These are phyloP conservation scores for Menidia menidia DNA, from an alignment of 2,797 vertebrate species.

Conservation along the genomic window DNA sequence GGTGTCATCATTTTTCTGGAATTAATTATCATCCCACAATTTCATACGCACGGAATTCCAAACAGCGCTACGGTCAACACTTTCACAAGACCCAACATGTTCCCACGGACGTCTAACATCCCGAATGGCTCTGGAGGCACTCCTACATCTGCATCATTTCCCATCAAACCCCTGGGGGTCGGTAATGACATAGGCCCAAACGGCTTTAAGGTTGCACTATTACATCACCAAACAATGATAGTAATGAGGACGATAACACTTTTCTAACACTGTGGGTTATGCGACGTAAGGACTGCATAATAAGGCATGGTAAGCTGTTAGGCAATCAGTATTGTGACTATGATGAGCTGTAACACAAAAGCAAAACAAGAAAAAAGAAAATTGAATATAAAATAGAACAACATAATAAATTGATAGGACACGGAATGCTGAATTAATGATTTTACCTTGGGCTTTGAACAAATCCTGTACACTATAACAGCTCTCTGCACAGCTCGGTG, in stretches of 20 bases:
- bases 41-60: slow-evolving; percentile 32
- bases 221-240: background rate
- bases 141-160: slow-evolving; percentile 11
- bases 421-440: background rate
- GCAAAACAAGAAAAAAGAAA: slow-evolving; percentile 7
- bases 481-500: slow-evolving; percentile 22
- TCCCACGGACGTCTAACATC: background rate
- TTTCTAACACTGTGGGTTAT: slow-evolving; percentile 10
- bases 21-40: slow-evolving; percentile 28
- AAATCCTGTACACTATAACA: slow-evolving; percentile 13
- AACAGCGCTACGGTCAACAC: background rate
- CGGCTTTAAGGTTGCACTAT: background rate
- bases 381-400: background rate
- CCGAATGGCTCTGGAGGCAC: background rate
- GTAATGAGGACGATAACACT: background rate
- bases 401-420: background rate
- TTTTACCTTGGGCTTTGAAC: slow-evolving; percentile 39
- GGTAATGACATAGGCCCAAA: background rate
- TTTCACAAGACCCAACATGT: background rate
- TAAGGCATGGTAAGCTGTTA: background rate
- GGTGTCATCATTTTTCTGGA: slow-evolving; percentile 24
- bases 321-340: background rate
- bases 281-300: background rate
- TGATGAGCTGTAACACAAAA: background rate
- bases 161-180: background rate